Conservation (phyloP, 2,113 vertebrate genomes). For the Trogon surrucura region DNA sequence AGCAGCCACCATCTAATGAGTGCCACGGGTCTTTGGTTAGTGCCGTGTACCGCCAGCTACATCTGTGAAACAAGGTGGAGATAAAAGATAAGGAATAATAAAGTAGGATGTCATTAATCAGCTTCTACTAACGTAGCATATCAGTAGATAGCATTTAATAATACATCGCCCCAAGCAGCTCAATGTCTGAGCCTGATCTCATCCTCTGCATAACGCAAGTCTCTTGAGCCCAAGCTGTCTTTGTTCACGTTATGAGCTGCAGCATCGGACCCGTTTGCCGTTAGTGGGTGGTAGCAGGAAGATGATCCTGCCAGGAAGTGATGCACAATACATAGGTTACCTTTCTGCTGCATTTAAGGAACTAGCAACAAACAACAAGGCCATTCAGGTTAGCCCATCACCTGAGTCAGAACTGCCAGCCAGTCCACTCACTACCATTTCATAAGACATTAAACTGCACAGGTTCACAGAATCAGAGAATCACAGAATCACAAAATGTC, state of each 20-base stretch:
- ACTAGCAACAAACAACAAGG: neutral
- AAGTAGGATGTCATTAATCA: constrained; percentile 49
- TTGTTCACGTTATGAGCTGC: neutral
- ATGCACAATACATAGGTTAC: neutral
- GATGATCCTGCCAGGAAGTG: neutral
- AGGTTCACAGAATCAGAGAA: neutral
- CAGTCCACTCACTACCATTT: neutral
- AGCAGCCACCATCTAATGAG: constrained; percentile 49
- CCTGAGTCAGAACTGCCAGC: neutral
- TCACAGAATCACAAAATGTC: neutral
- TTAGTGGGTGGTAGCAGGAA: neutral
- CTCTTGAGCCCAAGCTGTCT: constrained; percentile 13
- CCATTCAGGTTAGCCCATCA: neutral
- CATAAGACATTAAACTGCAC: neutral
- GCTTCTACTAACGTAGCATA: neutral
- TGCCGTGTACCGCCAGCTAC: neutral
- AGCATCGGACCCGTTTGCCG: neutral
- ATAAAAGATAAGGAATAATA: constrained; percentile 54
- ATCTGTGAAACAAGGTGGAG: constrained; percentile 37
- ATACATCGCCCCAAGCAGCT: constrained; percentile 46
- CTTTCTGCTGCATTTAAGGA: neutral
- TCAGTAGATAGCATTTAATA: constrained; percentile 50
- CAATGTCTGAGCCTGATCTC: neutral
- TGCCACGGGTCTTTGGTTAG: constrained; percentile 9
- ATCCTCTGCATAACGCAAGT: constrained; percentile 2